Evolutionary conservation across 1,140 invertebrate species (phyloP), one percentile per base, ranked within the genome.

Genomic region (Xylocopa sonorina): DNA sequence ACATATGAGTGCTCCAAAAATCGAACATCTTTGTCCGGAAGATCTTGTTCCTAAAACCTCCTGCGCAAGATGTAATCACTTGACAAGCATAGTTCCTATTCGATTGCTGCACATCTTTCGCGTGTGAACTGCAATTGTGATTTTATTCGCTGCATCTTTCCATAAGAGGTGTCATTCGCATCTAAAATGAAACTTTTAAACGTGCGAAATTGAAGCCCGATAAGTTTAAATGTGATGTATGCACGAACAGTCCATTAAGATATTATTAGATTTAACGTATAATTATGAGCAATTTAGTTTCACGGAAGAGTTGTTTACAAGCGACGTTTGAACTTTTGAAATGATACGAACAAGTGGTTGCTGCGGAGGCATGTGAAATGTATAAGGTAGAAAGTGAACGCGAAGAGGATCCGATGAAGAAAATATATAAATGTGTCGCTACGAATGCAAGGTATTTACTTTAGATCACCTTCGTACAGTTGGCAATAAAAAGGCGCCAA

Each of bases 371-470:
- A 74, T 51, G 53, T 41, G 55, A 78, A 48, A 48, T 71, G 38
- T 51, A 62, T 10, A 51, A 50, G n/a, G 41, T 60, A 16, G 48
- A 50, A 48, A 41, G 34, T 51, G 34, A 78, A 71, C 24, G 29
- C 46, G 66, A 78, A 71, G 46, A 51, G 12, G 1, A 29, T 18
- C n/a, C 34, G 29, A 57, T 69, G 75, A 80, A 38, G 51, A 64
- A 50, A 50, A 62, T 53, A 24, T 46, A 38, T 80, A 57, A 50
- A 77, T 76, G 60, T 66, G 41, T 57, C 68, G 63, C 12, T 66
- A 7, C 29, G 29, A 60, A 29, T 34, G 46, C 51, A 29, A 84
- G 83, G 83, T 85, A 85, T 75, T n/a, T 69, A 78, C 73, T 74
- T 84, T 46, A 41, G 43, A 29, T 38, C 24, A 75, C 55, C 55